Evolutionary conservation across 2,113 vertebrate species (phyloP).

Genomic region (Oreochromis niloticus): DNA sequence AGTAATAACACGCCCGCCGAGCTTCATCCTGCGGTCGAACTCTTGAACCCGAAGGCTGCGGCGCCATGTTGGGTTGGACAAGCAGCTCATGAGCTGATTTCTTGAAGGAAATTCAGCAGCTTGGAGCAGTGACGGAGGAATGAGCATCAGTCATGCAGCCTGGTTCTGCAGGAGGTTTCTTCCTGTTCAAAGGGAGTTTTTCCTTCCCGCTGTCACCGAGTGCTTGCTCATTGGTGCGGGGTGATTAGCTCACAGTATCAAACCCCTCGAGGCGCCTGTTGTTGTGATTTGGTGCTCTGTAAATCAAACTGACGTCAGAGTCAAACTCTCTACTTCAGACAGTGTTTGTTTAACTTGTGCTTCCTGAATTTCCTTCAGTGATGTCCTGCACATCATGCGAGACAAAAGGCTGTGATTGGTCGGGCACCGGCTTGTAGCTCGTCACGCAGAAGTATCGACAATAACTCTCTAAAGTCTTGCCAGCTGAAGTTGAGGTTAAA

Average conservation of each 20-base stretch:
- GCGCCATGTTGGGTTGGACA: not conserved
- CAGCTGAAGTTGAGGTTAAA: not conserved
- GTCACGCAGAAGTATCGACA: not conserved
- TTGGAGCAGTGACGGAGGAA: not conserved
- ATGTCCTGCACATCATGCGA: not conserved
- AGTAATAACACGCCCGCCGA: not conserved
- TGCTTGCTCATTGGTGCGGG: not conserved
- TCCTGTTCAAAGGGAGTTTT: not conserved
- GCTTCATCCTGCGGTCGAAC: not conserved
- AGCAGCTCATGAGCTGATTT: accelerated
- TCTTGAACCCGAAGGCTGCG: not conserved
- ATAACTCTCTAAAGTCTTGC: not conserved
- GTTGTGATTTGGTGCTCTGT: not conserved
- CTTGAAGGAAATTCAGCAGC: not conserved
- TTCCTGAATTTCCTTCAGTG: not conserved
- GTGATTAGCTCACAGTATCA: not conserved
- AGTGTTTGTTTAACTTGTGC: not conserved
- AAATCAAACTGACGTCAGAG: not conserved
- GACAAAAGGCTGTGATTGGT: not conserved
- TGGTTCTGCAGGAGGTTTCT: not conserved
- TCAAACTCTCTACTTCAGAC: not conserved
- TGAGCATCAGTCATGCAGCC: not conserved
- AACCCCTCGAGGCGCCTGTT: not conserved
- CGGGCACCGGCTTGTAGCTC: not conserved
- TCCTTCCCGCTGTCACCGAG: not conserved